A percentile compares a stretch with the other conserved stretches of the same genome.
phyloP scores from a whole-genome alignment of 2,888 invertebrate genomes.

The Eulithis testata region DNA sequence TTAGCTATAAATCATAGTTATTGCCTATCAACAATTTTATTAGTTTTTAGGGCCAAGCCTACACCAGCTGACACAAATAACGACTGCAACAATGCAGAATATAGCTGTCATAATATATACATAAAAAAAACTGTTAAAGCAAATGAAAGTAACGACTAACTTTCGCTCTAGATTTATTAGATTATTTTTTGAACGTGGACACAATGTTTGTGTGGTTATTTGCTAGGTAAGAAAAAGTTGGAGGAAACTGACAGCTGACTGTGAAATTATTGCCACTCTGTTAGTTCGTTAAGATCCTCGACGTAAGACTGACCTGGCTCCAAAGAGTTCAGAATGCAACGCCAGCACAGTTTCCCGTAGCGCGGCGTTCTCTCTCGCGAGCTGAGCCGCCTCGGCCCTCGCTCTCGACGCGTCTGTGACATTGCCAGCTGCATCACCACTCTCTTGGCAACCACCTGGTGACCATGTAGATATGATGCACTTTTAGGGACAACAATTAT shows the following conservation, averaged over 20 bases:
- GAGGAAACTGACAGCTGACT: no score
- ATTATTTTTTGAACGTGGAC: no score
- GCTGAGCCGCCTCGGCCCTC: conserved; percentile 85
- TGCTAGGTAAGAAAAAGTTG: no score
- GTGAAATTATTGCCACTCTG: no score
- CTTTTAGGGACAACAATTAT: conserved; percentile 12
- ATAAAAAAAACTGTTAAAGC: conserved; percentile 5
- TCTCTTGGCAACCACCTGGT: conserved; percentile 65
- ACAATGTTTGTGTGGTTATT: no score
- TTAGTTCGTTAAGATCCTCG: no score
- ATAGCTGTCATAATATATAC: conserved; percentile 21
- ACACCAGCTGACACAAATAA: conserved; percentile 29
- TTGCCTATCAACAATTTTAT: conserved; percentile 36
- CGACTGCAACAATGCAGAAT: conserved; percentile 26
- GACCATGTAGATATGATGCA: conserved; percentile 23
- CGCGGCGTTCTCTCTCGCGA: conserved; percentile 88
- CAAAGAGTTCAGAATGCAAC: conserved; percentile 92
- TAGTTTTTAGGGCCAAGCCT: conserved; percentile 35
- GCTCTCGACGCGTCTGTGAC: conserved; percentile 80
- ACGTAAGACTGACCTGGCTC: conserved; percentile 82
- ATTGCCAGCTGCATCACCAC: conserved; percentile 63
- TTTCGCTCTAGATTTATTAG: conserved; percentile 14
- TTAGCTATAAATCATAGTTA: conserved; percentile 38
- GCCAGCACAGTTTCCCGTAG: conserved; percentile 89
- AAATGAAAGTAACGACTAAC: conserved; percentile 29